Base-by-base conservation (phyloP, 92 coral and sea anemone species). In the Zoanthus sociatus region DNA sequence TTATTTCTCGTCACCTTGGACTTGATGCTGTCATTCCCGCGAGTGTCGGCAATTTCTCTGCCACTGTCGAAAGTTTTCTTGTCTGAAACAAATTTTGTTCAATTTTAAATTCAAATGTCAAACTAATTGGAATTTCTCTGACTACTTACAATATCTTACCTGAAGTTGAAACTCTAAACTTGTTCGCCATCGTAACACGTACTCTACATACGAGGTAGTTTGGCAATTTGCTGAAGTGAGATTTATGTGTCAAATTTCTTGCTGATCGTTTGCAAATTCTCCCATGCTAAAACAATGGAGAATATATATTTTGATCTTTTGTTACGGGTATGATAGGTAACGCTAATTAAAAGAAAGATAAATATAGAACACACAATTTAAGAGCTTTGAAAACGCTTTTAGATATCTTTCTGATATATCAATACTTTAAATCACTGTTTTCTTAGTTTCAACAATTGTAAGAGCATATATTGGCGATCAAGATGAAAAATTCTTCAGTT, bases 41-140 rank as follows among this genome's bases (percentile, higher is more conserved):
- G 84, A 73, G 73, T 77, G 87, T 91, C 94, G 88, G 94, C 95
- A 83, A 91, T 76, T 32, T 89, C 94, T 78, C 89, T 88, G 45
- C 96, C 96, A 83, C 81, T 45, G 93, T 90, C 94, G 74, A 89
- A 84, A 87, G 81, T 55, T 61, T 84, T 87, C 71, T 73, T 89
- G 69, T 79, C 98, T 95, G 91, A 73, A 88, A 84, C 58, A 74
- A 66, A 86, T 32, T 61, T 70, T 58, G 48, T 15, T 26, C 83
- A 73, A 18, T 26, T 9, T 55, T 26, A 56, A 20, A 12, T 30
- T 32, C 53, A 13, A n/a, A 11, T 81, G 67, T 64, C 75, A 50
- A 15, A 66, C 74, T 46, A 30, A 1, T 55, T 20, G 20, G 46
- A 69, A 64, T 5, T 45, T 30, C 58, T 21, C 75, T 14, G 6